Base-by-base conservation (phyloP, 1,140 invertebrate species). In the Apis florea region DNA sequence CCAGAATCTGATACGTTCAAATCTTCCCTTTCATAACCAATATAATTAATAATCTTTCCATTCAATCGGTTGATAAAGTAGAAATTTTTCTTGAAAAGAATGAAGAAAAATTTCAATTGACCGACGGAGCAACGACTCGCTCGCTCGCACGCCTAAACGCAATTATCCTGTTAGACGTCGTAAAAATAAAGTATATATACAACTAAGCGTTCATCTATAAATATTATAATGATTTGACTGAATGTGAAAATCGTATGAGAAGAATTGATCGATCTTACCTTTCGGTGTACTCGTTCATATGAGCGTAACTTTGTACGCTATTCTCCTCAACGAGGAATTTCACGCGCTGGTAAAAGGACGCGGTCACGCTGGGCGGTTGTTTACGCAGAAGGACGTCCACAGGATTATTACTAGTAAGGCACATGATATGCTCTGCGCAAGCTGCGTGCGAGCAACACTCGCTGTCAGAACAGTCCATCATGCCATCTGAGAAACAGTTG, bases 251-350 rank as follows among this genome's bases (percentile, higher is more conserved):
- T 63, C 53, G 71, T 47, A 54, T 73, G 26, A 68, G 40, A 68
- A 59, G 79, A 81, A 81, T 26, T 82, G 77, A 90, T 84, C 79
- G 86, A 89, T 87, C 97, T 96, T 96, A 99, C 99, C 98, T 99
- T 95, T 99, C 98, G 88, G 97, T 98, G 94, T 99, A 99, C 94
- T 99, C 97, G 94, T 98, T 97, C 94, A 97, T 97, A 91, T 98
- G 98, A 40, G 98, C 98, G 94, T 99, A 99, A 90, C 97, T 98
- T 94, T 99, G 99, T 49, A 99, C 98, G 79, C 98, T 98, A 92
- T 99, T 98, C 92, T 99, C 98, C 94, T 99, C 98, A 79, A 99
- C 98, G 75, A 99, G 96, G 94, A 99, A 99, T 91, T 98, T 98
- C 92, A 99, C 98, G 63, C 98, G 95, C 92, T 99, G 98, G 91